phyloP scores from a whole-genome alignment of 2,113 vertebrate genomes.

The Barnardius zonarius region DNA sequence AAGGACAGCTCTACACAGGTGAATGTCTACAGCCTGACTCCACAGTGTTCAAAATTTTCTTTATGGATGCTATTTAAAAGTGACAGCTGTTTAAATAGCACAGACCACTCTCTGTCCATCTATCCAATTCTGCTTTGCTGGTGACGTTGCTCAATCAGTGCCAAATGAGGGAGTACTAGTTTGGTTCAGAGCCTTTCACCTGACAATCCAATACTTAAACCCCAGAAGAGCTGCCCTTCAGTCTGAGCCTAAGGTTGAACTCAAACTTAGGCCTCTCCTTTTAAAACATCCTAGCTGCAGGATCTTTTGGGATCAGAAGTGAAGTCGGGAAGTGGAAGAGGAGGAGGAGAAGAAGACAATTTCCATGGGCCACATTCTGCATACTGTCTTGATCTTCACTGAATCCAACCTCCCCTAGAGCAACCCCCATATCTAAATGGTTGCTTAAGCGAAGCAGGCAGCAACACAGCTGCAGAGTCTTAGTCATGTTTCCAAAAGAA shows the following conservation, averaged over 20 bases:
- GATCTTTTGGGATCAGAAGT: not conserved
- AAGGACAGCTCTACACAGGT: not conserved
- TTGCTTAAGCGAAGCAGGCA: not conserved
- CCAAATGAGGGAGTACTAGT: not conserved
- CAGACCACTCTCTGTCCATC: not conserved
- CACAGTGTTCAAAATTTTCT: not conserved
- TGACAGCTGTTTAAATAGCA: not conserved
- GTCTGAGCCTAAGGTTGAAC: not conserved
- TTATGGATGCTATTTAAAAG: not conserved
- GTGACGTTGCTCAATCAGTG: not conserved
- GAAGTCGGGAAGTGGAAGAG: not conserved
- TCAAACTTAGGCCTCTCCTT: not conserved
- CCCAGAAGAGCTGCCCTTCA: not conserved
- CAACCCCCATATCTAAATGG: not conserved
- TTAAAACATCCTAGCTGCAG: not conserved
- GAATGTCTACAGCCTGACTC: not conserved
- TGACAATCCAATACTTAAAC: not conserved
- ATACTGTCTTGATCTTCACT: not conserved
- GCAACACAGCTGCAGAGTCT: not conserved
- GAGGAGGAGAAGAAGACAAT: not conserved
- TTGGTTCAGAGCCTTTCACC: not conserved
- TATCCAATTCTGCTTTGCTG: no score
- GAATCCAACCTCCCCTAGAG: not conserved
- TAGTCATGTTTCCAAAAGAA: not conserved
- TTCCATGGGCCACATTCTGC: not conserved